Evolutionary conservation across 2,888 invertebrate genomes (phyloP).

Genomic region (Coecobrya sp.): DNA sequence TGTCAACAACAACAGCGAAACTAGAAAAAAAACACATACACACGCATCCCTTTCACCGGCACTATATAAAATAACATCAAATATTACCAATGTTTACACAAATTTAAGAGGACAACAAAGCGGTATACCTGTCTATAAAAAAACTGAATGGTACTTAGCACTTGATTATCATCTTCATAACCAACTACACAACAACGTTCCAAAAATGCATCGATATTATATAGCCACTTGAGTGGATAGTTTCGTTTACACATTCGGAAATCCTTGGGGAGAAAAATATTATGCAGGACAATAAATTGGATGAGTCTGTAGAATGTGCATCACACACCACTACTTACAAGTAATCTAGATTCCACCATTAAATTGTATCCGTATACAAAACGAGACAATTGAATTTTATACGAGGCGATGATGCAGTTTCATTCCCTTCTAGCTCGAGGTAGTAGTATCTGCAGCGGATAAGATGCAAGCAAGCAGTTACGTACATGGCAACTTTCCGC

Average conservation of each 20-base stretch:
- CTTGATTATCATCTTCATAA: conserved; percentile 14
- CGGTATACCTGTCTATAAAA: neutral
- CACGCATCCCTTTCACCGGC: neutral
- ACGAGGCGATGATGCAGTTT: neutral
- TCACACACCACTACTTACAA: neutral
- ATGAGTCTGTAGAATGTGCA: conserved; percentile 17
- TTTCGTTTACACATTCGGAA: conserved; percentile 20
- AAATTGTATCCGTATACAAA: conserved; percentile 20
- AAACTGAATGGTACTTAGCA: neutral
- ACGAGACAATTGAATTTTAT: conserved; percentile 56
- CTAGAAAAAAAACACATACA: neutral
- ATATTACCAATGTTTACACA: conserved; percentile 3
- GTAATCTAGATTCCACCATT: conserved; percentile 36
- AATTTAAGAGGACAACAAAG: neutral
- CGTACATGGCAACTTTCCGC: no score
- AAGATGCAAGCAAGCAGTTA: no score
- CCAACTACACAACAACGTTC: neutral
- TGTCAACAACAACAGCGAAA: conserved; percentile 51
- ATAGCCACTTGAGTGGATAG: neutral
- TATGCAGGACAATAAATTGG: conserved; percentile 43
- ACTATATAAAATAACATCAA: conserved; percentile 24
- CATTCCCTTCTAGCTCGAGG: neutral
- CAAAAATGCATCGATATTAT: conserved; percentile 33
- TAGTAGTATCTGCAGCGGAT: neutral
- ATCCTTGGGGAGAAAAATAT: conserved; percentile 52